Evolutionary conservation across 2,113 vertebrate genomes (phyloP), one percentile per base, ranked within the genome.

Genomic region (Sorex araneus): DNA sequence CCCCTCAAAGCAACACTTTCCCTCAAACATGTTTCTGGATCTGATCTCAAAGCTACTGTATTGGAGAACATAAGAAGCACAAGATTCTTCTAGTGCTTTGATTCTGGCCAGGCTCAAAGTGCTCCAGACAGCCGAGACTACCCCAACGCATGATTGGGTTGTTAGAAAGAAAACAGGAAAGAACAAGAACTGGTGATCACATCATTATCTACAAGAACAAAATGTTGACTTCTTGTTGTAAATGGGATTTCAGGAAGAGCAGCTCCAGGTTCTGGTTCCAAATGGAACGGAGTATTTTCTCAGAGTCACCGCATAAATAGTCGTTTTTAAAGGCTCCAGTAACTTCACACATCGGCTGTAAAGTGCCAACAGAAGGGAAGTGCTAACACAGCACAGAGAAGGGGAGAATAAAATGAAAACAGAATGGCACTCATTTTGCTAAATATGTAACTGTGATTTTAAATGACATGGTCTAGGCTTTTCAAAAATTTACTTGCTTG

Each of bases 131-230:
- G 71, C 63, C 27, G 16, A 89, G 77, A 94, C 85, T 92, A 81
- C 43, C 73, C 71, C 81, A 50, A 64, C 69, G 57, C 64, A 84
- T 80, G 89, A 64, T 1, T 74, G 27, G 47, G 74, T 87, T 73
- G 91, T 81, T 73, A 91, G 91, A 89, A 91, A 92, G 71, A 90
- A 92, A 84, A 93, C 82, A 63, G 43, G 77, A 87, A 87, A 84
- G 74, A 89, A 19, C 75, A 91, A 64, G 60, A 80, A 91, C n/a
- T 57, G 8, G 21, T 25, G 64, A 43, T 57, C 63, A 73, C 83
- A n/a, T 83, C 54, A 77, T 86, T 89, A 66, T 86, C 67, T 81
- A 27, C 23, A 75, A 81, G 70, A 66, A 28, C 60, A 85, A 84
- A 84, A 95, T 54, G 76, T n/a, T 86, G 67, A 76, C 75, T 90